phyloP scores from a whole-genome alignment of 2,113 vertebrate genomes.

The Thymallus thymallus region DNA sequence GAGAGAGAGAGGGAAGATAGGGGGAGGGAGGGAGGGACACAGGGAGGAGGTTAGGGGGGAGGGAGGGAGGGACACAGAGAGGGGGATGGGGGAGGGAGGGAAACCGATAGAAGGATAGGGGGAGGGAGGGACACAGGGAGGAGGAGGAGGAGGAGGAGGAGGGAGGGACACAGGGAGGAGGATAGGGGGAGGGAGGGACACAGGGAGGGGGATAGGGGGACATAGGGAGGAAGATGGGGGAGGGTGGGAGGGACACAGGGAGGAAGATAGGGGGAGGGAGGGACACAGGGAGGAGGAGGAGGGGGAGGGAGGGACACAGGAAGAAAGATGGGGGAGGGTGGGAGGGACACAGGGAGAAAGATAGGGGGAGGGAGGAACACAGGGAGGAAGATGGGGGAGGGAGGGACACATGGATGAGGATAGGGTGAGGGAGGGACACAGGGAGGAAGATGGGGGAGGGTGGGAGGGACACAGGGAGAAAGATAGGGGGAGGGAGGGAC shows the following conservation, averaged over 20 bases:
- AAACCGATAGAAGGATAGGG: slow-evolving; percentile 29
- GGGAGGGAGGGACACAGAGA: not conserved
- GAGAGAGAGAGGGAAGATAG: slow-evolving; percentile 73
- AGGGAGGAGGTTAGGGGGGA: slow-evolving; percentile 5
- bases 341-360: too few relatives aligned
- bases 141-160: not conserved
- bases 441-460: not conserved
- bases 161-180: slow-evolving; percentile 14
- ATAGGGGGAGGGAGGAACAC: too few relatives aligned
- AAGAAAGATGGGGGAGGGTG: too few relatives aligned
- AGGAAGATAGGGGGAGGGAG: too few relatives aligned
- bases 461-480: not conserved
- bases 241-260: too few relatives aligned
- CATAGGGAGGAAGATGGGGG: too few relatives aligned
- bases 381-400: too few relatives aligned
- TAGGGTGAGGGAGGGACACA: too few relatives aligned
- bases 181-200: slow-evolving; percentile 15
- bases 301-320: too few relatives aligned
- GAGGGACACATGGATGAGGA: too few relatives aligned
- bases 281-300: too few relatives aligned
- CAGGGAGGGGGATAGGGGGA: not conserved
- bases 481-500: not conserved
- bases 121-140: not conserved
- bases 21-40: slow-evolving; percentile 65
- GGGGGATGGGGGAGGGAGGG: slow-evolving; percentile 30